Evolutionary conservation across 2,797 vertebrate species (phyloP), one percentile per base, ranked within the genome.

Genomic region (Enteromius trimaculatus): DNA sequence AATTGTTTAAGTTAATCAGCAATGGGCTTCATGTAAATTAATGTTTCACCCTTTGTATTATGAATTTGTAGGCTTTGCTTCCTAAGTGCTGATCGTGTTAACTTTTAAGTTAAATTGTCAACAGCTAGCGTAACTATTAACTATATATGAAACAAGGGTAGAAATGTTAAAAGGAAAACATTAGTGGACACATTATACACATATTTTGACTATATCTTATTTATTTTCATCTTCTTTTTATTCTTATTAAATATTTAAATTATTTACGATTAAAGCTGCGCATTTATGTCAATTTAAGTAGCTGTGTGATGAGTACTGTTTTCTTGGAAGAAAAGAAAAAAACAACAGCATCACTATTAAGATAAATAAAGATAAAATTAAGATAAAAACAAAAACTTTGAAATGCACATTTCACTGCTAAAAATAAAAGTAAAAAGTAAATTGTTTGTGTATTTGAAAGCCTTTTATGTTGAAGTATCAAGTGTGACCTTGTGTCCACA

Each of bases 401-500:
- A 53, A 51, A 53, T 23, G 21, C n/a, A 58, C 53, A 23, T 37
- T 51, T 14, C n/a, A 34, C 9, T 14, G 3, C 23, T 42, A 29
- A 31, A 14, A 2, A n/a, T n/a, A n/a, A n/a, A n/a, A n/a, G n/a
- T n/a, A 75, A 53, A 16, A 29, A 14, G 3, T 39, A 0, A 39
- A 49, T 26, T 4, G 5, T 58, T 2, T 51, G 9, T 53, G 8
- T 44, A 19, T 53, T 39, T 53, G 3, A 64, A 75, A 10, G 42
- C 8, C 4, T 74, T 74, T 49, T 5, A 16, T 62, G 7, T 31
- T 3, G 8, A 51, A 37, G 53, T 70, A 58, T 70, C 26, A 60
- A 42, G 31, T 53, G n/a, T 82, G 71, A 66, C n/a, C 81, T 76
- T 68, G 62, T 66, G 19, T 26, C 31, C 71, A 64, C 21, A 23